Conservation (phyloP, 64 coral and sea anemone genomes). For the Porites australiensis region DNA sequence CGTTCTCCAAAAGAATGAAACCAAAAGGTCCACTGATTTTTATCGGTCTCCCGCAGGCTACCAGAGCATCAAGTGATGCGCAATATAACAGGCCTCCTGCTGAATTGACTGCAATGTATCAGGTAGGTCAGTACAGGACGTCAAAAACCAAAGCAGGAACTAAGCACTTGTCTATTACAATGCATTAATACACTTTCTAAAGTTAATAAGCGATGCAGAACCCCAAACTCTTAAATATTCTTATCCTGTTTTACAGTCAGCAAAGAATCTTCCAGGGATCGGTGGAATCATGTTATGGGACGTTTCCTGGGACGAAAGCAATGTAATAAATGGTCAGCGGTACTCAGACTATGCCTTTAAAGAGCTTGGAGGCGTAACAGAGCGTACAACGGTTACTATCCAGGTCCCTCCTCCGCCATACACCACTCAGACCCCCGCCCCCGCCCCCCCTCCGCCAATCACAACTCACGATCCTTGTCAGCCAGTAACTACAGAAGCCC, state of each 20-base stretch:
- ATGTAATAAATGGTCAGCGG: conserved; percentile 58
- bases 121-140: too few species aligned
- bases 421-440: too few species aligned
- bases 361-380: conserved; percentile 34
- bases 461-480: too few species aligned
- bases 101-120: conserved; percentile 68
- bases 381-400: conserved; percentile 18
- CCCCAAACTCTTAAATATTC: too few species aligned
- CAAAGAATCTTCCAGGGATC: conserved; percentile 66
- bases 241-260: conserved; percentile 1
- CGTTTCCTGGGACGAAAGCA: conserved; percentile 86
- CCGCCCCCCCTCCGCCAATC: background rate
- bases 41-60: conserved; percentile 71
- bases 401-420: background rate
- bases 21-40: conserved; percentile 81
- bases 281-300: conserved; percentile 91
- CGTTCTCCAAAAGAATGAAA: conserved; percentile 45
- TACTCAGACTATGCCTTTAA: conserved; percentile 71
- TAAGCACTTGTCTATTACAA: too few species aligned
- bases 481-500: background rate
- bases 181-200: too few species aligned
- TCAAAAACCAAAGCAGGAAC: too few species aligned
- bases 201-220: too few species aligned
- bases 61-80: conserved; percentile 56
- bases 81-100: conserved; percentile 74